phyloP scores from a whole-genome alignment of 2,113 vertebrate species.

The Pelodiscus sinensis region DNA sequence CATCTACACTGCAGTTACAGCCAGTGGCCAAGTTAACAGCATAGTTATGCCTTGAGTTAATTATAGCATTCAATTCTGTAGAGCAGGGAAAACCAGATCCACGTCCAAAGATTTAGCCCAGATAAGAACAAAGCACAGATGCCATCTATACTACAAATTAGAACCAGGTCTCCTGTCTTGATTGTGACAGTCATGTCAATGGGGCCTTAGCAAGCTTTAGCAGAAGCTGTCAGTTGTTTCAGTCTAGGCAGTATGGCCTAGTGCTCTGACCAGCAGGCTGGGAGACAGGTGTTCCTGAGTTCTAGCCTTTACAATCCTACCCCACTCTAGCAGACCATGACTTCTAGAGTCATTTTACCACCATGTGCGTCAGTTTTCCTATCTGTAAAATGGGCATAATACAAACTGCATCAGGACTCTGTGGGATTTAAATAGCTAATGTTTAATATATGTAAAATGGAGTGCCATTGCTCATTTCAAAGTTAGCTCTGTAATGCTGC shows the following conservation, averaged over 20 bases:
- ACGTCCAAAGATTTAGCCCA: rapidly evolving
- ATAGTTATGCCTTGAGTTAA: rapidly evolving
- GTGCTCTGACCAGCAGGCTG: rapidly evolving
- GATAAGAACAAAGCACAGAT: rapidly evolving
- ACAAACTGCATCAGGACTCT: neutral
- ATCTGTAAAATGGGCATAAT: rapidly evolving
- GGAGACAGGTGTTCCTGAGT: neutral
- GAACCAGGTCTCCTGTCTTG: rapidly evolving
- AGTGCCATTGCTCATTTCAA: rapidly evolving
- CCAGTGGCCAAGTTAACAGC: neutral
- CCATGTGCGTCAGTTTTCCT: neutral
- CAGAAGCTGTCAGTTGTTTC: neutral
- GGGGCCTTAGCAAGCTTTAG: neutral
- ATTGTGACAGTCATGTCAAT: neutral
- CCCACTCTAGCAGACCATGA: neutral
- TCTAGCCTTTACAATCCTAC: neutral
- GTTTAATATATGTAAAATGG: rapidly evolving
- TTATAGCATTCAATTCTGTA: rapidly evolving
- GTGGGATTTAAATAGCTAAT: neutral
- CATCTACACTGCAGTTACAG: neutral
- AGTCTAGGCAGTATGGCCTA: neutral
- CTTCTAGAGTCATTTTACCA: neutral
- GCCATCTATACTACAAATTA: neutral
- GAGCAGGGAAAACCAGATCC: neutral
- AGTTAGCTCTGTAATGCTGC: neutral